Base-by-base conservation (phyloP, 2,888 invertebrate genomes). In the Augochlorella aurata region DNA sequence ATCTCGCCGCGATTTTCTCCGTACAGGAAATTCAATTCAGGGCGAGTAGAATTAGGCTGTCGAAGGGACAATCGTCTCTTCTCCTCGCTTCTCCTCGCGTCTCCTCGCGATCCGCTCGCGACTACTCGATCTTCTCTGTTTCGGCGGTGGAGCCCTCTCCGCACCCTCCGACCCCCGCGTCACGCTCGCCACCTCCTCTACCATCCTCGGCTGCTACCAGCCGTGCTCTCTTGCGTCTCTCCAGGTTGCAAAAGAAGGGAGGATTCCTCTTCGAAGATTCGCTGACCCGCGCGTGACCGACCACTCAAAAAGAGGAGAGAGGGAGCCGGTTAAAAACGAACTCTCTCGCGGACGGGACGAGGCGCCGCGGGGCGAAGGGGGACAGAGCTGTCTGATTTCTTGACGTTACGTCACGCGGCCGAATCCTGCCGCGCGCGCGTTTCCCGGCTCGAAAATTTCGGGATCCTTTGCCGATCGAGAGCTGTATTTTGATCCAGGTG, bases 251-350 rank as follows among this genome's bases (percentile, higher is more conserved):
- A 79, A 86, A 82, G 85, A 81, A 87, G 83, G 83, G 86, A 86
- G 85, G 83, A 86, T 78, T 85, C 80, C 81, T 85, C 82, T 81
- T 83, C 79, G 69, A 87, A 87, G 88, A 88, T 90, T 90, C 87
- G 89, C 89, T 88, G 87, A 90, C 87, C 90, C 88, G 87, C 87
- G 88, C 84, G 85, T 89, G 90, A 90, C 87, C 88, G 85, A 77
- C 85, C 87, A 85, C 81, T 82, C 79, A 72, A 88, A 87, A 87
- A 81, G 67, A 69, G 83, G 71, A 78, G 74, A 82, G 78, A 67
- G 83, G 79, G 83, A 38, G 16, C 29, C 71, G 80, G 87, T 81
- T 84, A 76, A 85, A 78, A 85, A 69, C 49, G 74, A 83, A 61
- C 66, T 61, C 50, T 10, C 29, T 29, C 24, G 18, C 9, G 63